phyloP scores from a whole-genome alignment of 2,888 invertebrate genomes.

The Periphyllus acericola region DNA sequence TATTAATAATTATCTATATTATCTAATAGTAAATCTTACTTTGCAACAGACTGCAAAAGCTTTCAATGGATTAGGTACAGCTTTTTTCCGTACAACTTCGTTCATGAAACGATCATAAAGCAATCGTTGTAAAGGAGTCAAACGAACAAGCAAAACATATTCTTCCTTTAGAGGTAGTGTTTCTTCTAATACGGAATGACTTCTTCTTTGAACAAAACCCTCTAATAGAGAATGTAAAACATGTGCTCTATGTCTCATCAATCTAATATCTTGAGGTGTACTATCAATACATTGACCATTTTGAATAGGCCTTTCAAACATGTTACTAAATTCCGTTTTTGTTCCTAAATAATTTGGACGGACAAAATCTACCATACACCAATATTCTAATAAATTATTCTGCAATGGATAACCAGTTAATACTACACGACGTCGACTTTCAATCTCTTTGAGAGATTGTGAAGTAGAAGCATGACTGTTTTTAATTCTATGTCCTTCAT shows the following conservation, averaged over 20 bases:
- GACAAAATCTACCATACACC: conserved; percentile 99
- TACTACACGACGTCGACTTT: conserved; percentile 92
- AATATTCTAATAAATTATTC: conserved; percentile 95
- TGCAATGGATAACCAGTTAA: conserved; percentile 98
- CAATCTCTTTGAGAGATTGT: conserved; percentile 91
- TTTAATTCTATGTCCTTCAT: conserved; percentile 97
- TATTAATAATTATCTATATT: too few relatives aligned
- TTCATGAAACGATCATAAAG: conserved; percentile 95
- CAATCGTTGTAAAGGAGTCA: conserved; percentile 90
- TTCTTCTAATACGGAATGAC: conserved; percentile 91
- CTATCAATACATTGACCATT: conserved; percentile 98
- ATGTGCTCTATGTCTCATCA: conserved; percentile 96
- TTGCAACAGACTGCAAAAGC: conserved; percentile 99
- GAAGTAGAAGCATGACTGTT: conserved; percentile 98
- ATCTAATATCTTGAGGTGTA: conserved; percentile 89
- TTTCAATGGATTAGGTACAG: conserved; percentile 93
- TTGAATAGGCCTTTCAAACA: conserved; percentile 98
- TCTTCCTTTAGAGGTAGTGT: conserved; percentile 95
- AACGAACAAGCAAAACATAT: conserved; percentile 87
- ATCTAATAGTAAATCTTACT: conserved; percentile 70
- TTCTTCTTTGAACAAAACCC: conserved; percentile 95
- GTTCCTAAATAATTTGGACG: conserved; percentile 96
- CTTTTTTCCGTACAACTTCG: conserved; percentile 85
- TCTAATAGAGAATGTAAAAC: conserved; percentile 92
- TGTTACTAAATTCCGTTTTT: conserved; percentile 96